These are phyloP conservation scores for Oceanodroma leucorhoa DNA, from an alignment of 2,797 vertebrate genomes.

Conservation along the genomic window DNA sequence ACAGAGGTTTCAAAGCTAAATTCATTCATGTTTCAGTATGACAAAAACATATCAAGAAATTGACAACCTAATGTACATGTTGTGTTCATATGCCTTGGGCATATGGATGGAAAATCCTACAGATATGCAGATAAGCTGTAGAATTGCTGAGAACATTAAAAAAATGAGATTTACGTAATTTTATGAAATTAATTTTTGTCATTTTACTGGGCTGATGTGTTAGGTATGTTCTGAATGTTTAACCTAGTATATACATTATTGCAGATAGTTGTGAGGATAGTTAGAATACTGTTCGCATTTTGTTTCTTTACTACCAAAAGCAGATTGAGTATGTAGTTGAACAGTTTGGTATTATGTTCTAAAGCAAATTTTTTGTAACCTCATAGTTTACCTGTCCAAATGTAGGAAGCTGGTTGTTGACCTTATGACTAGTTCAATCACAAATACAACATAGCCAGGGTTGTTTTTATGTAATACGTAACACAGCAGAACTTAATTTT, in stretches of 20 bases:
- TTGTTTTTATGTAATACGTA: not conserved
- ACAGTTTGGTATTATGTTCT: not conserved
- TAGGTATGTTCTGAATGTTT: not conserved
- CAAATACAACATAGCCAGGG: not conserved
- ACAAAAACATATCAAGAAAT: too few relatives aligned
- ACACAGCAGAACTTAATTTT: not conserved
- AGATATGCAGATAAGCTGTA: not conserved
- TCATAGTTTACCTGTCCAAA: not conserved
- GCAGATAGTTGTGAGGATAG: not conserved
- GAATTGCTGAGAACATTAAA: not conserved
- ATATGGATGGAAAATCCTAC: not conserved
- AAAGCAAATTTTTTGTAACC: not conserved
- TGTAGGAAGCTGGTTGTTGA: not conserved
- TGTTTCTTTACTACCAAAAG: not conserved
- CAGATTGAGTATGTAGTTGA: not conserved
- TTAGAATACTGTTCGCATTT: not conserved
- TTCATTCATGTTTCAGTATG: not conserved
- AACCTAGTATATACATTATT: not conserved
- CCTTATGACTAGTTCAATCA: not conserved
- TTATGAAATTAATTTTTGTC: not conserved
- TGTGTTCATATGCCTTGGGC: not conserved
- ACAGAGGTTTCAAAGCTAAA: not conserved
- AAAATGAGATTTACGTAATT: not conserved
- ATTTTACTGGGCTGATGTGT: not conserved
- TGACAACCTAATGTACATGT: not conserved